phyloP scores from a whole-genome alignment of 2,113 vertebrate genomes.

The Tautogolabrus adspersus region DNA sequence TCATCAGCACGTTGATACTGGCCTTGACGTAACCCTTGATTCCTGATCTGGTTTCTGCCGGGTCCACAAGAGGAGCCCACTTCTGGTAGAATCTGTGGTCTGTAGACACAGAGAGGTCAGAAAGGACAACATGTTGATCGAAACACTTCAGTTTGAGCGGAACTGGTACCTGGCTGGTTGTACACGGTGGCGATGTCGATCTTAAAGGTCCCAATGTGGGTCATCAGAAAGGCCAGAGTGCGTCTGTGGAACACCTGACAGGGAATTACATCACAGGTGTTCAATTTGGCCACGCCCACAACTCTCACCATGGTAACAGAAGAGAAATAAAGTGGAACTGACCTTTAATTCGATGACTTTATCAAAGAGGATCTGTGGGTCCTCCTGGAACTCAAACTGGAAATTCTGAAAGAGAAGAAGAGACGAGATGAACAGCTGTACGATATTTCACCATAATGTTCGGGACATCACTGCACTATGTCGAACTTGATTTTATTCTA shows the following conservation, averaged over 20 bases:
- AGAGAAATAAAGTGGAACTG: constrained; percentile 43
- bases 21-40: constrained; percentile 94
- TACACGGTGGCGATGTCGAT: constrained; percentile 90
- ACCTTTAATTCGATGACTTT: constrained; percentile 92
- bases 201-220: constrained; percentile 91
- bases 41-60: constrained; percentile 89
- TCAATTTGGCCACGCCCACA: background rate
- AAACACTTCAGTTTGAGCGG: background rate
- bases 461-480: background rate
- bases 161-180: constrained; percentile 89
- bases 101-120: constrained; percentile 61
- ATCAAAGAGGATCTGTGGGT: constrained; percentile 88
- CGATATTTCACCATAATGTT: too few relatives aligned
- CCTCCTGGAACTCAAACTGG: constrained; percentile 92
- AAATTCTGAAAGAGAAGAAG: constrained; percentile 88
- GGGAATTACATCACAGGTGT: constrained; percentile 7
- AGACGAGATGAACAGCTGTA: background rate
- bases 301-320: background rate
- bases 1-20: constrained; percentile 87
- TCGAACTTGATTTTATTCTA: too few relatives aligned
- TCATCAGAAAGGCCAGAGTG: constrained; percentile 88
- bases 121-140: background rate
- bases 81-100: constrained; percentile 95
- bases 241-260: constrained; percentile 92
- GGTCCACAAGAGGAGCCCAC: constrained; percentile 94